These are phyloP conservation scores for Cantharis nigra DNA, from an alignment of 2,888 invertebrate species.

Conservation along the genomic window DNA sequence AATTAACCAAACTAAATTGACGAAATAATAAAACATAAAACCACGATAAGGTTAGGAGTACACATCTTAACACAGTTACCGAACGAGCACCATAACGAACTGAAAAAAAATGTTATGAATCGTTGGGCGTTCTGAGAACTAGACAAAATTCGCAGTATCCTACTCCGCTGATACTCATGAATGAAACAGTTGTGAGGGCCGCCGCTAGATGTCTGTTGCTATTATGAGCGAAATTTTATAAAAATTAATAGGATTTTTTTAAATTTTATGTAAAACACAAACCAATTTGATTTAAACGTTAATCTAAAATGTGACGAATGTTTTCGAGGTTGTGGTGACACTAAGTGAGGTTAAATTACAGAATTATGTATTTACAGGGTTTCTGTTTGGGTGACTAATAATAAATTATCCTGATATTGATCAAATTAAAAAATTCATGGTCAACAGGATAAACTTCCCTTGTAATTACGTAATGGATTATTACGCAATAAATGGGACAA, in stretches of 20 bases:
- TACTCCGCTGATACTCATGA: background rate
- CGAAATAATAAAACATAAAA: constrained; percentile 9
- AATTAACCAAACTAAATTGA: background rate
- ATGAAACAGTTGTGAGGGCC: background rate
- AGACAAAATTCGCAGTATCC: background rate
- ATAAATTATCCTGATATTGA: background rate
- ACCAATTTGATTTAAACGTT: background rate
- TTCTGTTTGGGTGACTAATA: background rate
- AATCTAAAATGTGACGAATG: background rate
- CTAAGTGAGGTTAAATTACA: no score
- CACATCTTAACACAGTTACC: constrained; percentile 47
- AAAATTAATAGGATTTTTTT: background rate
- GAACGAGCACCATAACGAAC: constrained; percentile 40
- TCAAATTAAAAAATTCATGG: background rate
- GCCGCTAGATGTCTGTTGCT: background rate
- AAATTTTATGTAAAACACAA: background rate
- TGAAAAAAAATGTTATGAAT: constrained; percentile 8
- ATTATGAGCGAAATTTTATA: background rate
- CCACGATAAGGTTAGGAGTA: constrained; percentile 47
- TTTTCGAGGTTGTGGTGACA: background rate
- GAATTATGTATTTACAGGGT: background rate
- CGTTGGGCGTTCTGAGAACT: background rate
- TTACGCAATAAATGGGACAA: background rate
- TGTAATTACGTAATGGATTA: background rate
- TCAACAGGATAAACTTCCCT: background rate